Conservation (phyloP, 2,888 invertebrate species). For the Ophion costatus region DNA sequence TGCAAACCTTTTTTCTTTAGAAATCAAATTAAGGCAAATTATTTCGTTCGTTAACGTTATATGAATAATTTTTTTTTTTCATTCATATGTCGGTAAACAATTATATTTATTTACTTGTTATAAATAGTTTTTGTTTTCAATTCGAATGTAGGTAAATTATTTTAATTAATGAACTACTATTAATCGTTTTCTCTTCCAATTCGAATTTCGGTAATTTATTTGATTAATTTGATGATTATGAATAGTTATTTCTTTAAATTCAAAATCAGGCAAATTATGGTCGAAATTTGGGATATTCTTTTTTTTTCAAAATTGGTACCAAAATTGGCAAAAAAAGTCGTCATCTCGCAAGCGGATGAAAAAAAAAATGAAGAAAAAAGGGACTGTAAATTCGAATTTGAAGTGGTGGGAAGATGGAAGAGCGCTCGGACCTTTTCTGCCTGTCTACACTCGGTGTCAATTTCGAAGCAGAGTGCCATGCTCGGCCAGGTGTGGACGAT, state of each 20-base stretch:
- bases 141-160: too few species aligned
- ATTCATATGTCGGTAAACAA: too few species aligned
- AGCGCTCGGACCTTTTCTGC: background rate
- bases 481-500: slow-evolving; percentile 70
- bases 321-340: too few species aligned
- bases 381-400: background rate
- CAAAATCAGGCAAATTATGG: too few species aligned
- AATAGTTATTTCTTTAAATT: too few species aligned
- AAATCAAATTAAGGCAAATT: background rate
- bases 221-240: background rate
- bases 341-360: background rate
- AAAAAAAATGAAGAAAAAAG: background rate
- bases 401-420: background rate
- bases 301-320: too few species aligned
- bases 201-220: background rate
- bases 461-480: slow-evolving; percentile 56
- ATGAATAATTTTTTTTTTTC: too few species aligned
- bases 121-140: too few species aligned
- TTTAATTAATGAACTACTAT: too few species aligned
- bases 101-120: too few species aligned
- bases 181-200: background rate
- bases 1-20: background rate
- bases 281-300: too few species aligned
- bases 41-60: background rate
- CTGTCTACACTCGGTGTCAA: slow-evolving; percentile 29